Conservation (phyloP, 2,888 invertebrate genomes). For the Spisula solida region DNA sequence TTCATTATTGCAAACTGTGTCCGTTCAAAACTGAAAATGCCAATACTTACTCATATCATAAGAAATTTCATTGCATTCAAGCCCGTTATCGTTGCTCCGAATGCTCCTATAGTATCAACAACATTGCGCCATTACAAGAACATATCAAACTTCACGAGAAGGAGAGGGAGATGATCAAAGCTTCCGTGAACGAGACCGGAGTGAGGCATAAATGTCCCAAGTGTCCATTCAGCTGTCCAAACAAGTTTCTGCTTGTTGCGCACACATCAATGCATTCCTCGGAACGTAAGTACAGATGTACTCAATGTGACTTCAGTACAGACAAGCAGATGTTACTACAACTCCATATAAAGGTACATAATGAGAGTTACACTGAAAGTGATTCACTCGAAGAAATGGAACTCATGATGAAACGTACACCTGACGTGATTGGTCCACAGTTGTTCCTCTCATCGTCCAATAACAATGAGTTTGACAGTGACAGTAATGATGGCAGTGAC, state of each 20-base stretch:
- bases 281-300: conserved; percentile 74
- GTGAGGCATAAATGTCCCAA: conserved; percentile 71
- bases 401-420: conserved; percentile 63
- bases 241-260: conserved; percentile 70
- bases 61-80: conserved; percentile 78
- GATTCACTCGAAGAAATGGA: conserved; percentile 64
- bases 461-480: conserved; percentile 67
- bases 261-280: conserved; percentile 77
- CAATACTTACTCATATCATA: conserved; percentile 77
- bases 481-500: conserved; percentile 62
- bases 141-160: conserved; percentile 77
- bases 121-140: conserved; percentile 74
- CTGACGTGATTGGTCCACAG: conserved; percentile 73
- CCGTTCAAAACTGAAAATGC: conserved; percentile 78
- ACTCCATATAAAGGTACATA: conserved; percentile 73
- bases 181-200: conserved; percentile 29
- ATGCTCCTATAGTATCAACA: conserved; percentile 80
- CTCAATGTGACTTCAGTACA: conserved; percentile 75
- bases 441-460: conserved; percentile 71
- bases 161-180: conserved; percentile 62
- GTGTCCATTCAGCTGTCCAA: conserved; percentile 78
- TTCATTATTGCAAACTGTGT: conserved; percentile 78
- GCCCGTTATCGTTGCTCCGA: conserved; percentile 78
- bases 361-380: conserved; percentile 62
- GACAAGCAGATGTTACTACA: conserved; percentile 68